phyloP scores from a whole-genome alignment of 2,113 vertebrate species.

The Pyrgilauda ruficollis region DNA sequence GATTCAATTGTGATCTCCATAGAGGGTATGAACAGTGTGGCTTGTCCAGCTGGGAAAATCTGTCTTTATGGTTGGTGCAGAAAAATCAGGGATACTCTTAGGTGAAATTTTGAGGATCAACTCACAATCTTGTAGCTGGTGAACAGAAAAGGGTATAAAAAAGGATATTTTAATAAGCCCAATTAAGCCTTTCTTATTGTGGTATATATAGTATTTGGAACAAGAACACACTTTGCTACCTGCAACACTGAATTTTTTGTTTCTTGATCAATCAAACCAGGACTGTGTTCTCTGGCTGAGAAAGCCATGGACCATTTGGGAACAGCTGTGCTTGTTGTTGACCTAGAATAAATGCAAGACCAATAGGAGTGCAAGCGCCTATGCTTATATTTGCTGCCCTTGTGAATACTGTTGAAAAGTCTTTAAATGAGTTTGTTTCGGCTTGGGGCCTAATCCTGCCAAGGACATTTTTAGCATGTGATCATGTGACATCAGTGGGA shows the following conservation, averaged over 20 bases:
- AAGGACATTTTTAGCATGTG: conserved; percentile 25
- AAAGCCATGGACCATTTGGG: neutral
- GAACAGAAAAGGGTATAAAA: neutral
- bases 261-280: neutral
- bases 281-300: neutral
- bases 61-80: neutral
- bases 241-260: neutral
- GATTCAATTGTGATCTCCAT: neutral
- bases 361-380: neutral
- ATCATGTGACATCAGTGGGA: neutral
- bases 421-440: conserved; percentile 24
- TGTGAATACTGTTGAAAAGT: neutral
- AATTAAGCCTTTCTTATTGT: neutral
- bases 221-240: neutral
- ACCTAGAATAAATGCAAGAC: conserved; percentile 9
- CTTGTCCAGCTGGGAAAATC: neutral
- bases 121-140: neutral
- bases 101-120: neutral
- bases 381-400: conserved; percentile 6
- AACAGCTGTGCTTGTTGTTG: neutral
- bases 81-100: neutral
- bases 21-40: neutral
- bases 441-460: neutral
- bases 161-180: neutral
- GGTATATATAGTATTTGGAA: neutral